Evolutionary conservation across 1,140 invertebrate genomes (phyloP).

Genomic region (Nephila pilipes): DNA sequence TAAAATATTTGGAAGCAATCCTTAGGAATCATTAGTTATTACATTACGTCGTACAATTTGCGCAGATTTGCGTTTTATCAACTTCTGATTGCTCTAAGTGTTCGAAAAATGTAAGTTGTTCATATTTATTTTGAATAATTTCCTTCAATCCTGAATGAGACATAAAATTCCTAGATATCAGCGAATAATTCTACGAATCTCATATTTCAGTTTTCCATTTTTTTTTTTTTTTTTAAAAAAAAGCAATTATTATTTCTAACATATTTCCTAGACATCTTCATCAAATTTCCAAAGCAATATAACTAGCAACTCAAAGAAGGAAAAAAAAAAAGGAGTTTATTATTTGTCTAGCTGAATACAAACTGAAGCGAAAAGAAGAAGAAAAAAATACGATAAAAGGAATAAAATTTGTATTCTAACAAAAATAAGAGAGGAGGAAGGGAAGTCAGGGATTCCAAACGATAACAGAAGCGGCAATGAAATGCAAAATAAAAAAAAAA

Average conservation of each 20-base stretch:
- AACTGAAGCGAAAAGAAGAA: background rate
- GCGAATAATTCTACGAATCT: no score
- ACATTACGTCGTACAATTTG: no score
- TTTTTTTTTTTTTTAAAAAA: no score
- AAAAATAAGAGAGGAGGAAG: background rate
- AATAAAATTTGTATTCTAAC: background rate
- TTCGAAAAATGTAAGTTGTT: no score
- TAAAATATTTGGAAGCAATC: no score
- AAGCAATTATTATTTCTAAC: background rate
- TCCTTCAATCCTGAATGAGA: no score
- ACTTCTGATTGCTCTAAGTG: no score
- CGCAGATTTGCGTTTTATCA: no score
- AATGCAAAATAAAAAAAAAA: conserved; percentile 7
- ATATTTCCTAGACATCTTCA: background rate
- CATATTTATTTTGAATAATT: no score
- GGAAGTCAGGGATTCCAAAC: background rate
- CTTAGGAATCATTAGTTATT: no score
- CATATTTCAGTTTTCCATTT: no score
- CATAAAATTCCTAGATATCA: no score
- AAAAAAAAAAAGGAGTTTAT: background rate
- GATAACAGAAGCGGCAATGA: background rate
- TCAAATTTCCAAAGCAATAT: background rate
- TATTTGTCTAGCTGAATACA: background rate
- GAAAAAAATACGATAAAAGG: background rate
- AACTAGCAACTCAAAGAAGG: background rate